Percentiles rank a stretch among this genome's conserved stretches.
Conservation (phyloP, 2,888 invertebrate genomes). For the Thymelicus lineola region DNA sequence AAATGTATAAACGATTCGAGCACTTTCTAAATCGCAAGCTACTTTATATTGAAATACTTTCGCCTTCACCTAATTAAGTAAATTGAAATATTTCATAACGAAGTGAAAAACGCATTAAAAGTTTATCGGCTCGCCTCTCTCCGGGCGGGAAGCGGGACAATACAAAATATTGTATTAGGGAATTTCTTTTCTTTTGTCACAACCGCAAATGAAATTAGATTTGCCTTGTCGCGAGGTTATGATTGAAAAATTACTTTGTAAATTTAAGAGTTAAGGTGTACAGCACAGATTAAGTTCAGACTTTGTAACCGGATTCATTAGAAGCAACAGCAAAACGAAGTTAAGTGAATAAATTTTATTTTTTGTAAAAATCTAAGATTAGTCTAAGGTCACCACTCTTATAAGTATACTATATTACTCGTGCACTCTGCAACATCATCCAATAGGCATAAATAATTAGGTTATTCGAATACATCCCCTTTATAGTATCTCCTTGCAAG, state of each 20-base stretch:
- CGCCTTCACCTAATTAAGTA: slow-evolving; percentile 65
- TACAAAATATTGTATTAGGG: slow-evolving; percentile 45
- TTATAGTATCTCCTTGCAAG: too few species aligned
- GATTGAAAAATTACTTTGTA: slow-evolving; percentile 30
- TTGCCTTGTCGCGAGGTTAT: slow-evolving; percentile 13
- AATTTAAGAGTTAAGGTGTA: slow-evolving; percentile 26
- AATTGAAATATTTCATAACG: slow-evolving; percentile 71
- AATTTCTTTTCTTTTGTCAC: slow-evolving; percentile 41
- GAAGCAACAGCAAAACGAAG: background rate
- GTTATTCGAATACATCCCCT: too few species aligned
- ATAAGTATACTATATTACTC: too few species aligned
- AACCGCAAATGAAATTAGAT: slow-evolving; percentile 37
- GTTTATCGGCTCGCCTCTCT: slow-evolving; percentile 58
- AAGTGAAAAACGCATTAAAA: slow-evolving; percentile 77
- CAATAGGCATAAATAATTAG: too few species aligned
- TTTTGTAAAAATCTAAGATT: too few species aligned
- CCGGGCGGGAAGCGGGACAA: slow-evolving; percentile 55
- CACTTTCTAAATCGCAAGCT: slow-evolving; percentile 52
- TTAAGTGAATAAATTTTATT: too few species aligned
- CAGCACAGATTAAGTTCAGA: background rate
- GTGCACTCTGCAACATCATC: too few species aligned
- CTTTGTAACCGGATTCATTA: background rate
- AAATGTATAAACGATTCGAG: slow-evolving; percentile 48
- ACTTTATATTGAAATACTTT: slow-evolving; percentile 59
- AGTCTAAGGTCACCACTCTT: too few species aligned